Percentiles rank a stretch among this genome's conserved stretches.
Conservation (phyloP, 2,797 vertebrate genomes). For the Lagorchestes hirsutus region DNA sequence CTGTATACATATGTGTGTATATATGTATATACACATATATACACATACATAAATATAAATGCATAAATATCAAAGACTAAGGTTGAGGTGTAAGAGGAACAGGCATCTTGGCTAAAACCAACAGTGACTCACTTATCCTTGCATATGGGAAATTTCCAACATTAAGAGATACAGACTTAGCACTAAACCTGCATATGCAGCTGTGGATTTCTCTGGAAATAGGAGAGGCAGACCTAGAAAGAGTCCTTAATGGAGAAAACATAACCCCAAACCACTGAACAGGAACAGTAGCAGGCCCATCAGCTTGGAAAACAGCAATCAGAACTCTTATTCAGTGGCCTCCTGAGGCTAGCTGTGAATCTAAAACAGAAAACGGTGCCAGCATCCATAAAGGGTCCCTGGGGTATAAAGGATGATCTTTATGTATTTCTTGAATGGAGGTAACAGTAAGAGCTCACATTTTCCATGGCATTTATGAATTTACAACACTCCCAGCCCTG, state of each 20-base stretch:
- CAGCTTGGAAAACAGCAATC: neutral
- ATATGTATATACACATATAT: neutral
- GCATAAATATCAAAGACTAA: neutral
- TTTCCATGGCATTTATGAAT: neutral
- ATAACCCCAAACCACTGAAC: neutral
- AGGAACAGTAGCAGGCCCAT: neutral
- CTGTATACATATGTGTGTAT: neutral
- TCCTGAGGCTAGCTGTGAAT: neutral
- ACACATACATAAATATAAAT: neutral
- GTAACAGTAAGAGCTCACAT: neutral
- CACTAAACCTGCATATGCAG: neutral
- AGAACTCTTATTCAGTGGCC: neutral
- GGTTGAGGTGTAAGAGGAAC: neutral
- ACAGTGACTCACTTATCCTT: neutral
- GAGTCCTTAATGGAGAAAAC: neutral
- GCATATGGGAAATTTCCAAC: neutral
- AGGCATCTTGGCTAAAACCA: neutral
- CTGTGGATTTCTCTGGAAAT: neutral
- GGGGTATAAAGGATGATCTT: neutral
- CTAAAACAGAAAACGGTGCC: neutral
- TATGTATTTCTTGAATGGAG: neutral
- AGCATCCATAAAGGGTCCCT: neutral
- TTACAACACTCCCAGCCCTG: neutral
- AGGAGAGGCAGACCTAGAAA: neutral
- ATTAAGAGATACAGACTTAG: neutral